Evolutionary conservation across 2,888 invertebrate species (phyloP).

Genomic region (Mesorhabditis sp.): DNA sequence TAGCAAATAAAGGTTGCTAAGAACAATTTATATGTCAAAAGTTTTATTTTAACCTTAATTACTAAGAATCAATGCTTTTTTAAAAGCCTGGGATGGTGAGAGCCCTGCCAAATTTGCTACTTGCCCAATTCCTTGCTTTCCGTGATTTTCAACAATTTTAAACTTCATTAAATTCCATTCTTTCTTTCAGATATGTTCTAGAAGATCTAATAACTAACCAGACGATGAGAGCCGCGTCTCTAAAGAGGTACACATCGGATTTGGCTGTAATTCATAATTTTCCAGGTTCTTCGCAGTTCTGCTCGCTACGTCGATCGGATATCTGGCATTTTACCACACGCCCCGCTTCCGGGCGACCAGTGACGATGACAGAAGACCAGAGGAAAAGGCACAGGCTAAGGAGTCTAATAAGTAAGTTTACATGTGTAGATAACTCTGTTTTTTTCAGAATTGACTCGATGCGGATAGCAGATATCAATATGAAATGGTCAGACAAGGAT

Average conservation of each 20-base stretch:
- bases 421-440: background rate
- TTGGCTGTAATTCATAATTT: background rate
- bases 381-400: background rate
- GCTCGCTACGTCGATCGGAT: background rate
- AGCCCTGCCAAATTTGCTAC: too few relatives aligned
- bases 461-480: background rate
- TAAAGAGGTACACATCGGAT: background rate
- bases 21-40: too few relatives aligned
- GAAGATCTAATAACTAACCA: background rate
- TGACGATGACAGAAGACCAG: background rate
- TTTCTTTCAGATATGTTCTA: too few relatives aligned
- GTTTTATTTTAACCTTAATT: too few relatives aligned
- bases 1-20: too few relatives aligned
- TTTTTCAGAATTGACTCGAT: constrained; percentile 3
- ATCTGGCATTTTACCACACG: constrained; percentile 4
- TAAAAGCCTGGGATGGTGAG: too few relatives aligned
- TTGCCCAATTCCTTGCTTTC: too few relatives aligned
- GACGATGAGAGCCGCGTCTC: constrained; percentile 2
- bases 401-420: too few relatives aligned
- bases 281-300: background rate
- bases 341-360: background rate
- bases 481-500: background rate
- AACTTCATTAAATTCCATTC: too few relatives aligned
- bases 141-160: too few relatives aligned
- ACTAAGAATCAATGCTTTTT: too few relatives aligned